These are phyloP conservation scores for Gymnodraco acuticeps DNA, from an alignment of 2,797 vertebrate genomes.

Conservation along the genomic window DNA sequence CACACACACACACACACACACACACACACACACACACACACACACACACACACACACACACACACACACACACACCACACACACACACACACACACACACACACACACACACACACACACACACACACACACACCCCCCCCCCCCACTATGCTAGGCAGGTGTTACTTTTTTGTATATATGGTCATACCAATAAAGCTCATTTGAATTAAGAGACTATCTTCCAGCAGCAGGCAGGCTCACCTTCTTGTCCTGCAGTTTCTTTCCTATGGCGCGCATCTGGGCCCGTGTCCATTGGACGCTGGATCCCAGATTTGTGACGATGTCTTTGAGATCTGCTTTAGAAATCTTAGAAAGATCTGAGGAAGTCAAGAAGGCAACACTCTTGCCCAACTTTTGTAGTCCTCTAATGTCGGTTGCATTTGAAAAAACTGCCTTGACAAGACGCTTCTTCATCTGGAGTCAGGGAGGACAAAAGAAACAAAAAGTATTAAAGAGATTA, in stretches of 20 bases:
- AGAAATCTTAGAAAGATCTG: constrained; percentile 53
- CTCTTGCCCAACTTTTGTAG: constrained; percentile 48
- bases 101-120: no score
- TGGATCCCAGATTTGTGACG: constrained; percentile 48
- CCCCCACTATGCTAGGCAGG: no score
- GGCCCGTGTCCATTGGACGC: constrained; percentile 47
- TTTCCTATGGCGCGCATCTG: constrained; percentile 64
- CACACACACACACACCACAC: no score
- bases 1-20: no score
- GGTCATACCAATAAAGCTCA: no score
- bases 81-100: no score
- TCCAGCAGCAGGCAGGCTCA: constrained; percentile 27
- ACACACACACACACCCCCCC: no score
- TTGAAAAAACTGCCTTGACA: constrained; percentile 44
- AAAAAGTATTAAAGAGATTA: not conserved
- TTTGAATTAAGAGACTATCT: not conserved
- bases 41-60: no score
- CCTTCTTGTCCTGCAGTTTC: constrained; percentile 61
- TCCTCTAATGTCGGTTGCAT: not conserved
- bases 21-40: no score
- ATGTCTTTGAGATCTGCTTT: constrained; percentile 15
- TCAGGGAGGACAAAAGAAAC: not conserved
- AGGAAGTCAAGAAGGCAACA: constrained; percentile 47
- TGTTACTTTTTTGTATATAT: no score
- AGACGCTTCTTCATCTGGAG: constrained; percentile 75